phyloP scores from a whole-genome alignment of 2,797 vertebrate species.

The Capromys pilorides region DNA sequence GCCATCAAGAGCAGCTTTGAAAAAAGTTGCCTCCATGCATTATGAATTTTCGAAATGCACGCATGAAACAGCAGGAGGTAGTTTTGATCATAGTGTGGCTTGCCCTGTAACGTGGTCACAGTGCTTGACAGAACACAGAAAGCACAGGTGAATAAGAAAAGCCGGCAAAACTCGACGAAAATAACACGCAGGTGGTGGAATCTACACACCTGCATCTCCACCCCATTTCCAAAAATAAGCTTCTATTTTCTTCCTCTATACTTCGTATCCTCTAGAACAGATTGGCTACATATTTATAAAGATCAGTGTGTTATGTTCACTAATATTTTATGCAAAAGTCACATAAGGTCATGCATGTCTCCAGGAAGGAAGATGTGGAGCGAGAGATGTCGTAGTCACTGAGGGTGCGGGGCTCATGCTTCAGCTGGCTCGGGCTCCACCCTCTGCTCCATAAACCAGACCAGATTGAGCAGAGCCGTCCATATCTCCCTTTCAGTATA shows the following conservation, averaged over 20 bases:
- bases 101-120: not conserved
- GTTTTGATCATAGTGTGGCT: not conserved
- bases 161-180: not conserved
- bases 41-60: not conserved
- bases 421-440: not conserved
- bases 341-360: not conserved
- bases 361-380: not conserved
- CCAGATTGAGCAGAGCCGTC: constrained; percentile 63
- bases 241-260: not conserved
- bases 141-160: not conserved
- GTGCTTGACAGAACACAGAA: not conserved
- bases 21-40: not conserved
- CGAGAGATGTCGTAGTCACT: not conserved
- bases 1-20: not conserved
- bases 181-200: not conserved
- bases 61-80: not conserved
- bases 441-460: constrained; percentile 57
- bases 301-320: not conserved
- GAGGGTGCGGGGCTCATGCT: not conserved
- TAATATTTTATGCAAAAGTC: not conserved
- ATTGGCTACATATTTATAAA: not conserved
- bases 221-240: not conserved
- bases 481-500: constrained; percentile 64
- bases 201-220: not conserved
- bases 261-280: not conserved